Evolutionary conservation across 2,888 invertebrate species (phyloP), one percentile per base, ranked within the genome.

Genomic region (Eubasilissa splendida): DNA sequence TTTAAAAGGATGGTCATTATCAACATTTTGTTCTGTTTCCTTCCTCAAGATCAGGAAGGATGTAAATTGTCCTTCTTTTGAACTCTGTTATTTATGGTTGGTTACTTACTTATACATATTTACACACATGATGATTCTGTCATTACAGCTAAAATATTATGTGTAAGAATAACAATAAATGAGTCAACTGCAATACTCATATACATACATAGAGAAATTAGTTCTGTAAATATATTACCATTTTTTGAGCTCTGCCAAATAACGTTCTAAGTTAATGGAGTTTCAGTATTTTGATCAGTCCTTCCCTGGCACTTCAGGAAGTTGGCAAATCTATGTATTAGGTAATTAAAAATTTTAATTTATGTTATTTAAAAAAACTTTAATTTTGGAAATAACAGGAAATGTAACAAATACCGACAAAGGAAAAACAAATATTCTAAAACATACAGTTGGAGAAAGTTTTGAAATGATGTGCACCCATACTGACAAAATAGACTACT

Each of bases 401-500:
- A 54, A 54, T 53, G 52, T 11, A 11, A 22, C 53, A 52, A 54
- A 14, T 22, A 53, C 10, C 14, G 10, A 22, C 11, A 4, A 14
- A 22, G 22, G 22, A 14, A 31, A 68, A 10, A 7, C 12, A 4
- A 1, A n/a, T 1, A 70, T 10, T 11, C 59, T 22, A 33, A 63
- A 22, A 1, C 33, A 76, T 11, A 60, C 22, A 14, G 76, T 22
- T 14, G 79, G 65, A 4, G 70, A 73, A n/a, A 33, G 73, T 11
- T 80, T 71, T 65, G 75, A 77, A 12, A 68, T 83, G 9, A 42
- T 4, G 50, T 80, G 77, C 58, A 10, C 60, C 9, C 22, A 68
- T 31, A 11, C 53, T 8, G 2, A 63, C 9, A 42, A 54, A 12
- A 81, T 83, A 56, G 65, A 79, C 12, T 83, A 83, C 22, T 83